Percentiles rank a stretch among this genome's conserved stretches.
Evolutionary conservation across 2,888 invertebrate genomes (phyloP).

Genomic region (Habroteleia sp.): DNA sequence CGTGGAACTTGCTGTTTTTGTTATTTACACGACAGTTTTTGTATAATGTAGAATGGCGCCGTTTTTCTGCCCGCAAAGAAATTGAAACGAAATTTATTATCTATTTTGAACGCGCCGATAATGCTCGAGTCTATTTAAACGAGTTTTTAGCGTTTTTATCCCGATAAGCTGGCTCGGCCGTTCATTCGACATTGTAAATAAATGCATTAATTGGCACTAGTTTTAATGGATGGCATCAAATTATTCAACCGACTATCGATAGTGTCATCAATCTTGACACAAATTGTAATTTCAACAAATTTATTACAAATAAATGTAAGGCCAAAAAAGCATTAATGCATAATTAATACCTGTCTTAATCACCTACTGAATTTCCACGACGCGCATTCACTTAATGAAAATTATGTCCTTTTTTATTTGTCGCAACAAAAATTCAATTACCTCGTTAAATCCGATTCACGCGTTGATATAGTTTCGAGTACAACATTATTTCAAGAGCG

Average conservation of each 20-base stretch:
- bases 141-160: slow-evolving; percentile 4
- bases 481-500: slow-evolving; percentile 8
- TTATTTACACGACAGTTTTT: slow-evolving; percentile 17
- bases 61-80: neutral
- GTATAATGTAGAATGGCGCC: slow-evolving; percentile 10
- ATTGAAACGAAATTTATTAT: slow-evolving; percentile 1
- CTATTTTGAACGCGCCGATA: neutral
- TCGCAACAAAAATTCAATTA: slow-evolving; percentile 2
- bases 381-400: slow-evolving; percentile 1
- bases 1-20: slow-evolving; percentile 3
- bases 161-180: too few species aligned
- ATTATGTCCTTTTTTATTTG: neutral
- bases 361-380: neutral
- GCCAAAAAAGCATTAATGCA: slow-evolving; percentile 8
- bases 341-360: slow-evolving; percentile 7
- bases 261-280: slow-evolving; percentile 12
- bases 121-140: slow-evolving; percentile 1
- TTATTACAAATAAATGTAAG: slow-evolving; percentile 3
- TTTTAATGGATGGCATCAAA: slow-evolving; percentile 5
- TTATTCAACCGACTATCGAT: neutral
- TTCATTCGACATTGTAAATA: slow-evolving; percentile 2
- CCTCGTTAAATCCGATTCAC: slow-evolving; percentile 6
- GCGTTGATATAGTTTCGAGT: slow-evolving; percentile 10
- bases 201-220: slow-evolving; percentile 8
- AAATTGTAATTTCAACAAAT: slow-evolving; percentile 3